These are phyloP conservation scores for Pipistrellus pipistrellus DNA, from an alignment of 2,797 vertebrate species.

Conservation along the genomic window DNA sequence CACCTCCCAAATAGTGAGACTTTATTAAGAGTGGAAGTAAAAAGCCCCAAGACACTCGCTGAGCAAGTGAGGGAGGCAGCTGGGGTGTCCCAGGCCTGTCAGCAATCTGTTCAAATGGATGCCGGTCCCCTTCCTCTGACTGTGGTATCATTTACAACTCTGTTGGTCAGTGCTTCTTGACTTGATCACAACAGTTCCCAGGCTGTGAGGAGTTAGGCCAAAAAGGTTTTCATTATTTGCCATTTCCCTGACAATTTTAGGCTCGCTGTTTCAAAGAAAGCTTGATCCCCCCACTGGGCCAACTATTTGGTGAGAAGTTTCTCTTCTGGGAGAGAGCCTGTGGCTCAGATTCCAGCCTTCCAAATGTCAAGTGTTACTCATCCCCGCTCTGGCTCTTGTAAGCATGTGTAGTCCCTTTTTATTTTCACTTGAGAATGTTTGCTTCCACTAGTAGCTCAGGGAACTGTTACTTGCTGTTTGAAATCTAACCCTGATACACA, in stretches of 20 bases:
- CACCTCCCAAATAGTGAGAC: conserved; percentile 26
- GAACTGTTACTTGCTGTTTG: conserved; percentile 88
- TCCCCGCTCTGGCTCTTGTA: conserved; percentile 64
- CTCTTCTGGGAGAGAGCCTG: conserved; percentile 84
- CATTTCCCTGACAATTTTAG: conserved; percentile 71
- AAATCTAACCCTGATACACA: conserved; percentile 85
- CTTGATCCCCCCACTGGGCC: conserved; percentile 76
- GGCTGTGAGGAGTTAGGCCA: conserved; percentile 80
- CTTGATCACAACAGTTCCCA: conserved; percentile 72
- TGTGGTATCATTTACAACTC: conserved; percentile 20
- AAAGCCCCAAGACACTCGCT: background rate
- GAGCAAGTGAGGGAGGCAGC: background rate
- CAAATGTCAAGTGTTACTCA: conserved; percentile 91
- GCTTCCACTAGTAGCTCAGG: conserved; percentile 85
- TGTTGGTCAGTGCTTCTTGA: background rate
- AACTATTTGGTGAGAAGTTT: conserved; percentile 86
- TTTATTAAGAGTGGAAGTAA: conserved; percentile 52
- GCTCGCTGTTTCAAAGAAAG: conserved; percentile 85
- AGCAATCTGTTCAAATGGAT: conserved; percentile 20
- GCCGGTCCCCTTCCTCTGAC: background rate
- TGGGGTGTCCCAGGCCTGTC: background rate
- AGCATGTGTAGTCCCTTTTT: conserved; percentile 61
- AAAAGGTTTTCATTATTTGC: conserved; percentile 76
- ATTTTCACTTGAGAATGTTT: conserved; percentile 85
- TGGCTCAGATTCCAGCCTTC: conserved; percentile 82